Evolutionary conservation across 2,888 invertebrate species (phyloP).

Genomic region (Erynnis tages): DNA sequence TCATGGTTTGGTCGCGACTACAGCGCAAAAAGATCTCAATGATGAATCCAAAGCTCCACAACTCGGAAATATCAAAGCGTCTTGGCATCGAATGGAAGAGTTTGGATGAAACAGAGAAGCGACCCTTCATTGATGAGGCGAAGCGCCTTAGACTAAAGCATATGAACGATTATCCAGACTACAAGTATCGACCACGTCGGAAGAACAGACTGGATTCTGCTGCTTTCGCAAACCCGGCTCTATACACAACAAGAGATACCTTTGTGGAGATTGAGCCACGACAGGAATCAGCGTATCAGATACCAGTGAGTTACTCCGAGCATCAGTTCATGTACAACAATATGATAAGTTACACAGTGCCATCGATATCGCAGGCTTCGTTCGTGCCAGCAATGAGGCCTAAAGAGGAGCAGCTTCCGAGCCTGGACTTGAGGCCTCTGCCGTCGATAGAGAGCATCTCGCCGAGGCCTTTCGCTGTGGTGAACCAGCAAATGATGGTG

Average conservation of each 20-base stretch:
- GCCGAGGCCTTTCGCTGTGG: constrained; percentile 67
- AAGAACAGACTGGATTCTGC: constrained; percentile 79
- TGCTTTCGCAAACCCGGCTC: constrained; percentile 50
- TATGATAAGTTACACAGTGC: constrained; percentile 67
- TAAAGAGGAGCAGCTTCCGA: constrained; percentile 61
- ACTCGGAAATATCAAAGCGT: constrained; percentile 90
- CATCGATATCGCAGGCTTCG: constrained; percentile 56
- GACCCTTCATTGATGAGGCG: constrained; percentile 94
- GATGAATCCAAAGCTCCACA: constrained; percentile 90
- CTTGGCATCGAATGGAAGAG: constrained; percentile 93
- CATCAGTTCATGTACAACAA: constrained; percentile 68
- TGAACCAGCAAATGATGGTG: constrained; percentile 78
- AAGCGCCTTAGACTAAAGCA: constrained; percentile 87
- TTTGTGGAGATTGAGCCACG: constrained; percentile 66
- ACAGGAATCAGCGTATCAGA: constrained; percentile 58
- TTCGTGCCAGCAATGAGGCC: constrained; percentile 59
- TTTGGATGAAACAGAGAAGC: constrained; percentile 88
- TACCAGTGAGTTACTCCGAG: constrained; percentile 60
- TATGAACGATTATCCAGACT: constrained; percentile 87
- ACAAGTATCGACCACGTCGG: constrained; percentile 85
- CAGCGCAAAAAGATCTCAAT: constrained; percentile 92
- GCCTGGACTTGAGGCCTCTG: constrained; percentile 63
- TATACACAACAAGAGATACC: constrained; percentile 58
- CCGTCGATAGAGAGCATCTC: constrained; percentile 77
- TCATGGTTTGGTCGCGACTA: constrained; percentile 98